Evolutionary conservation across 2,888 invertebrate species (phyloP), one percentile per base, ranked within the genome.

Genomic region (Eupelmus urozonus): DNA sequence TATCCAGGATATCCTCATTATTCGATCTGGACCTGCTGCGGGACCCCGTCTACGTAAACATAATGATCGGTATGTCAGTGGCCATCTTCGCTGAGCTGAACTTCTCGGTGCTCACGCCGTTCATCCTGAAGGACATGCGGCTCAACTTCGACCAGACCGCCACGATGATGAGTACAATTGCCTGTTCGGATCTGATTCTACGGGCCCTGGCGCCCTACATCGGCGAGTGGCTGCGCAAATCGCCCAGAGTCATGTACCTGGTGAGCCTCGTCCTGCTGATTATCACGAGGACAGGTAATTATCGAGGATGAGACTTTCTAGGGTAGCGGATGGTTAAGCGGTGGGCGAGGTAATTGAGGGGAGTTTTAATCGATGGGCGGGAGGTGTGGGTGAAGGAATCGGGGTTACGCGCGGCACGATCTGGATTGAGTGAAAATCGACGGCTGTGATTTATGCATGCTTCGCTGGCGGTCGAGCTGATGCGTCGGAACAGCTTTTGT

Each of bases 11-110:
- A n/a, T n/a, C n/a, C n/a, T n/a, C n/a, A n/a, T n/a, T 93, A 79
- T 94, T 94, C 84, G 94, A 94, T 87, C 88, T 95, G 69, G 92
- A 92, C 55, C 90, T 95, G 57, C 87, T 95, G n/a, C 91, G 90
- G 80, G 94, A 95, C 88, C 93, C 93, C 27, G 90, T 93, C 82
- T 95, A 94, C 85, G 91, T 94, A 0, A 94, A 93, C 83, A 93
- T 94, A 80, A 91, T 94, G 90, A 76, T 94, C 60, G 94, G 94
- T 18, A 90, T 94, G 86, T 93, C 94, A 0, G 87, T 94, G 45
- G 94, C 94, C 0, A 91, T 93, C 7, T 93, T 94, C 83, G 93
- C 93, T 0, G 95, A 95, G 86, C 91, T 93, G 0, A 94, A 94
- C 84, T 95, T 95, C 85, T 93, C 94, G 0, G 85, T 93, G 16